A percentile compares a stretch with the other conserved stretches of the same genome.
Evolutionary conservation across 2,888 invertebrate species (phyloP).

Genomic region (Acronicta alni): DNA sequence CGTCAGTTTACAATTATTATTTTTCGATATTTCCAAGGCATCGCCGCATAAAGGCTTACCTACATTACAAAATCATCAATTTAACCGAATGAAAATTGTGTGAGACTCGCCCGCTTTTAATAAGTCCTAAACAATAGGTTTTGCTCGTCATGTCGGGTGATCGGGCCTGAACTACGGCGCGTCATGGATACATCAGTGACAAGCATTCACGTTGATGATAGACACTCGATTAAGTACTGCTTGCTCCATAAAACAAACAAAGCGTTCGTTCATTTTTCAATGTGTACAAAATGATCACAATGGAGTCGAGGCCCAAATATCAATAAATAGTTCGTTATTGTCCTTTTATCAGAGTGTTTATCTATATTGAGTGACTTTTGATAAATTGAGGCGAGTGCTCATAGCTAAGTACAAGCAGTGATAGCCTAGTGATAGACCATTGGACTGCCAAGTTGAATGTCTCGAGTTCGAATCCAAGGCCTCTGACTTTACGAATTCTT

Average conservation of each 20-base stretch:
- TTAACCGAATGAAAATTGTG: slow-evolving; percentile 26
- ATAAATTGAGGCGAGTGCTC: too few species aligned
- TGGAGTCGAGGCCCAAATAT: neutral
- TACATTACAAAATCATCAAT: slow-evolving; percentile 30
- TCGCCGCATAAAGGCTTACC: neutral
- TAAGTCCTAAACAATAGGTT: slow-evolving; percentile 50
- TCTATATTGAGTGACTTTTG: too few species aligned
- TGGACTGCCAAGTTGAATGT: too few species aligned
- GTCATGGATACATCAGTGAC: slow-evolving; percentile 48
- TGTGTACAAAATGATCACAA: slow-evolving; percentile 11
- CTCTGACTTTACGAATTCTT: too few species aligned
- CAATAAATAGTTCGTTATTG: neutral
- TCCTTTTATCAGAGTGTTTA: too few species aligned
- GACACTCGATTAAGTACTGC: slow-evolving; percentile 54
- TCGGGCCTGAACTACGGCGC: slow-evolving; percentile 40
- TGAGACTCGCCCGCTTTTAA: slow-evolving; percentile 39
- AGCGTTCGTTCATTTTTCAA: slow-evolving; percentile 37
- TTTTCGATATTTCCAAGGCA: too few species aligned
- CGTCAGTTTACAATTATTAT: too few species aligned
- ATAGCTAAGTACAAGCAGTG: too few species aligned
- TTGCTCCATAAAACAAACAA: slow-evolving; percentile 33
- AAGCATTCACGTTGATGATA: slow-evolving; percentile 51
- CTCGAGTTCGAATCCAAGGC: too few species aligned
- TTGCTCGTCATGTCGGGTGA: slow-evolving; percentile 40
- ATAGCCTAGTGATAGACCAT: too few species aligned